A percentile compares a stretch with the other conserved stretches of the same genome.
Conservation (phyloP, 2,113 vertebrate species). For the Condylura cristata region DNA sequence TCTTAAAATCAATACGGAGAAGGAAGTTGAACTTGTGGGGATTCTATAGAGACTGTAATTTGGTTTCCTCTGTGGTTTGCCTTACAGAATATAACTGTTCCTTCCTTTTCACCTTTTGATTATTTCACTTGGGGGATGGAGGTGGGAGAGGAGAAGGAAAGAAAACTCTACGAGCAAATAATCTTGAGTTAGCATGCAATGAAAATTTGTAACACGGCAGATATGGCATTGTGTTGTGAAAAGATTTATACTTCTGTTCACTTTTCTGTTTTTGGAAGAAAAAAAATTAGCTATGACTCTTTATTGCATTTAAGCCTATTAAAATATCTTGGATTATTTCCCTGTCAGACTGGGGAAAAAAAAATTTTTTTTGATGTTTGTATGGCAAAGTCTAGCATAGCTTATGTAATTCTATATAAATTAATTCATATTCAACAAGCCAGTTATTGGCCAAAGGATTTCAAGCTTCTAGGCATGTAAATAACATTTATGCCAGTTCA, state of each 20-base stretch:
- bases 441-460: constrained; percentile 55
- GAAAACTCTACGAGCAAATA: background rate
- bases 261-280: constrained; percentile 47
- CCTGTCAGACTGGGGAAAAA: constrained; percentile 2
- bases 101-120: constrained; percentile 47
- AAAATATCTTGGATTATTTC: constrained; percentile 28
- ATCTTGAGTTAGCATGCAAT: background rate
- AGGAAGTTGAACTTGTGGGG: constrained; percentile 71
- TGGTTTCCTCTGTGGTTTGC: constrained; percentile 65
- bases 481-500: constrained; percentile 41
- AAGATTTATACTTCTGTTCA: background rate
- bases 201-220: background rate
- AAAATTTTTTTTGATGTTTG: background rate
- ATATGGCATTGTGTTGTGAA: background rate
- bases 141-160: background rate
- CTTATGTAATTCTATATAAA: background rate
- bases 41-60: constrained; percentile 43
- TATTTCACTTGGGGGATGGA: constrained; percentile 2
- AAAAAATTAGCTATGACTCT: background rate
- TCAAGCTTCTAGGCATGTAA: background rate
- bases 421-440: background rate
- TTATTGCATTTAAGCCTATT: background rate
- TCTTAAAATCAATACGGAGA: constrained; percentile 79
- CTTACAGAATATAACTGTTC: constrained; percentile 34
- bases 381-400: background rate